A percentile compares a stretch with the other conserved stretches of the same genome.
phyloP scores from a whole-genome alignment of 2,113 vertebrate genomes.

The Thalassoma bifasciatum region DNA sequence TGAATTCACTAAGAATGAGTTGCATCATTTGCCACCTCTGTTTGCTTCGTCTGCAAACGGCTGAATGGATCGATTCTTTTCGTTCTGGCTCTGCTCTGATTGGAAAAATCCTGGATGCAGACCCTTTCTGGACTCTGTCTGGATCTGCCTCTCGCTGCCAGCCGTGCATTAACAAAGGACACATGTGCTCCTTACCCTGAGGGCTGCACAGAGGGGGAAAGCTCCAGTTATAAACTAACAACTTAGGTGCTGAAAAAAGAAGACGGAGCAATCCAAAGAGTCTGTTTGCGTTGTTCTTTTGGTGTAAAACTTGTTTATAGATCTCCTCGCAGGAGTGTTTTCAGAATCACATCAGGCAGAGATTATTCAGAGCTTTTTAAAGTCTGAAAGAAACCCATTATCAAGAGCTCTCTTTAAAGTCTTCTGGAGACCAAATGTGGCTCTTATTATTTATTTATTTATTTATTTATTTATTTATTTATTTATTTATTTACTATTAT shows the following conservation, averaged over 20 bases:
- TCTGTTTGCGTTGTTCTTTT: conserved; percentile 25
- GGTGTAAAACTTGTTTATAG: conserved; percentile 44
- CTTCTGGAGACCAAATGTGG: conserved; percentile 70
- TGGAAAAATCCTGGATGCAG: conserved; percentile 13
- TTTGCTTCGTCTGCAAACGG: too few species aligned
- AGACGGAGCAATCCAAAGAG: conserved; percentile 16
- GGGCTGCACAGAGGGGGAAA: neutral
- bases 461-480: conserved; percentile 33
- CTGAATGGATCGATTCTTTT: conserved; percentile 17
- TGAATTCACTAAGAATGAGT: too few species aligned
- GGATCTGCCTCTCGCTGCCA: conserved; percentile 17
- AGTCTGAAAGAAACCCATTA: conserved; percentile 56
- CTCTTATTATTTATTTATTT: conserved; percentile 31
- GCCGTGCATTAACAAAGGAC: conserved; percentile 28
- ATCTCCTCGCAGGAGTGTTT: neutral
- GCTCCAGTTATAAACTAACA: conserved; percentile 14
- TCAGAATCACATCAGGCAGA: conserved; percentile 48
- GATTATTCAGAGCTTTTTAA: conserved; percentile 40
- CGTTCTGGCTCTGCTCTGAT: conserved; percentile 14
- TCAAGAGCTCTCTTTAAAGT: conserved; percentile 29
- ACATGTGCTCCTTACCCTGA: conserved; percentile 22
- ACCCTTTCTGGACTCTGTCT: conserved; percentile 11
- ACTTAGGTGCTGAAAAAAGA: conserved; percentile 42
- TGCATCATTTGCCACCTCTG: too few species aligned
- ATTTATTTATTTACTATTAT: conserved; percentile 42